Base-by-base conservation (phyloP, 2,113 vertebrate genomes). In the Tursiops truncatus region DNA sequence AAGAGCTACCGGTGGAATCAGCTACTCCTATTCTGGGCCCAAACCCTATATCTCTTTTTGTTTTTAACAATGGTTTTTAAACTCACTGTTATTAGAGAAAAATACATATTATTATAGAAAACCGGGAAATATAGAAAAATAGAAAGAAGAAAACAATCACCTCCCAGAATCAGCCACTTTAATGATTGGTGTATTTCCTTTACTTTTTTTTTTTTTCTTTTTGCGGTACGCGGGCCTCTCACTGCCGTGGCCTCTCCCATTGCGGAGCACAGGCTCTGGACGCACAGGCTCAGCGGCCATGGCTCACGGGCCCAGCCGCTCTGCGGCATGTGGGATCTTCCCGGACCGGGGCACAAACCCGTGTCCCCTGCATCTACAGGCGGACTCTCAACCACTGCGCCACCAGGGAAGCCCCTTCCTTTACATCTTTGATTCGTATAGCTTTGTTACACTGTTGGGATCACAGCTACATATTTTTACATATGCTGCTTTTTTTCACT, bases 41-140 rank as follows among this genome's bases (percentile, higher is more conserved):
- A 91, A 95, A 38, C 36, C 63, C 21, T 44, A 68, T 62, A 73
- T 74, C 28, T 97, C 38, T 62, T 82, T 89, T 68, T 47, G 2
- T 77, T 96, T 89, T 70, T 73, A 93, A 62, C 28, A 68, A 62
- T 84, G 63, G 23, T 82, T 88, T 83, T 88, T 31, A 84, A 95
- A 76, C 7, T 71, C 85, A 82, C 1, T 87, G 53, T 71, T 90
- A 71, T 81, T 88, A 84, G 77, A 73, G 62, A 91, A 91, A 90
- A 96, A 73, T n/a, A 89, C 6, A 60, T 38, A 7, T 36, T 85
- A 70, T 82, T 82, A 82, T 67, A 70, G 50, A 81, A 83, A 81
- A 71, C n/a, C 41, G 23, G 41, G 17, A 95, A 80, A 36, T 23
- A 44, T 2, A 81, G 63, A 86, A 89, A 96, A 85, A 23, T 47